Percentiles rank a stretch among this genome's conserved stretches.
Evolutionary conservation across 1,140 invertebrate species (phyloP).

Genomic region (Drosophila fuyamai): DNA sequence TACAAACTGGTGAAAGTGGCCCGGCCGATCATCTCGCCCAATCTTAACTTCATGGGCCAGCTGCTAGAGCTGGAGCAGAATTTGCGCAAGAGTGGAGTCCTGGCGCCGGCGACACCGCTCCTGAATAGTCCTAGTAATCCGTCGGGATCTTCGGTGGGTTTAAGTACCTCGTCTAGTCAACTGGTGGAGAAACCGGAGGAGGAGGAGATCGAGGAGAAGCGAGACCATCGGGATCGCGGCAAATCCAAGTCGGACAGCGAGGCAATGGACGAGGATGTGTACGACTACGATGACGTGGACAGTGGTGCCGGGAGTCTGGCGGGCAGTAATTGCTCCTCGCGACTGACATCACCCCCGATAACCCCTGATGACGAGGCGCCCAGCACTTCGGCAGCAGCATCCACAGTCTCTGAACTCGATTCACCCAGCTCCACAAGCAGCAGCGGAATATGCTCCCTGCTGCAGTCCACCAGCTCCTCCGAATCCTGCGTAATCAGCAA

Average conservation of each 20-base stretch:
- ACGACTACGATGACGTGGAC: constrained; percentile 72
- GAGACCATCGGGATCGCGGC: constrained; percentile 17
- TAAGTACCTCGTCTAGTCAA: constrained; percentile 61
- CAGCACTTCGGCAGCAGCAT: constrained; percentile 60
- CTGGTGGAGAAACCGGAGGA: constrained; percentile 61
- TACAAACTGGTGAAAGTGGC: constrained; percentile 94
- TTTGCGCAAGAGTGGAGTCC: constrained; percentile 86
- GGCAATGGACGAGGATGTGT: constrained; percentile 76
- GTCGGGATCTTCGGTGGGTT: constrained; percentile 12
- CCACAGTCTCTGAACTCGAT: constrained; percentile 54
- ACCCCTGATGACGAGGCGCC: constrained; percentile 74
- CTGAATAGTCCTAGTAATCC: constrained; percentile 27
- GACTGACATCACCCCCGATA: constrained; percentile 74
- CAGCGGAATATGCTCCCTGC: constrained; percentile 57
- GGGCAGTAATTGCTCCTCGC: constrained; percentile 78
- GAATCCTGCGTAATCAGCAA: constrained; percentile 41
- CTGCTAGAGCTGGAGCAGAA: constrained; percentile 94
- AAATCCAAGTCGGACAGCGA: constrained; percentile 74
- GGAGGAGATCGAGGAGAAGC: constrained; percentile 41
- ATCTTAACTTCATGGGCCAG: constrained; percentile 99
- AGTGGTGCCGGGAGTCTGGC: constrained; percentile 68
- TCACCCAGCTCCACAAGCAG: constrained; percentile 64
- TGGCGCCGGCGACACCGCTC: constrained; percentile 59
- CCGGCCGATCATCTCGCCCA: constrained; percentile 96
- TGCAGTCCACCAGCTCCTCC: constrained; percentile 29